Percentiles rank a stretch among this genome's conserved stretches.
Evolutionary conservation across 2,797 vertebrate genomes (phyloP).

Genomic region (Pangasius mekongensis): DNA sequence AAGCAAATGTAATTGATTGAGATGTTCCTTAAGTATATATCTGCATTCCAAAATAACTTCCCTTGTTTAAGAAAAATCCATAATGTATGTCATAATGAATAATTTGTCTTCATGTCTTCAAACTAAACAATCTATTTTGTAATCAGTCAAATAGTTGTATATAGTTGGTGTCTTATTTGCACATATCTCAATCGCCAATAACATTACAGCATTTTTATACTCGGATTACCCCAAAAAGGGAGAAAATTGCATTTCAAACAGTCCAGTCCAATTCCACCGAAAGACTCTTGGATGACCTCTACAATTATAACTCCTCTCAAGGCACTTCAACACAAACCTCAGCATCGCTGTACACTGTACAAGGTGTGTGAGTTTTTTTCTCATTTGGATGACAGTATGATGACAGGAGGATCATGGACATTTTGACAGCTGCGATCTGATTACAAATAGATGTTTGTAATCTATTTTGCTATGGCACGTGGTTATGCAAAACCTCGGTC

Average conservation of each 20-base stretch:
- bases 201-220: background rate
- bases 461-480: background rate
- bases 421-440: background rate
- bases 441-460: background rate
- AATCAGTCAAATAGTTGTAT: background rate
- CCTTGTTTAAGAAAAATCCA: background rate
- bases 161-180: background rate
- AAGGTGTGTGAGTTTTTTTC: background rate
- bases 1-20: too few relatives aligned
- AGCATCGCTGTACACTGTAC: background rate
- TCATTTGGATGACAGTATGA: background rate
- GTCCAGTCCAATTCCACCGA: background rate
- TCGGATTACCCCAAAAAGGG: background rate
- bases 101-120: background rate
- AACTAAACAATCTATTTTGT: background rate
- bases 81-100: background rate
- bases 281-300: background rate
- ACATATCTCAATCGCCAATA: background rate
- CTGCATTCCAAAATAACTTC: background rate
- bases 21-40: background rate
- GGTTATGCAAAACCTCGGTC: background rate
- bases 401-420: background rate
- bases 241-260: background rate
- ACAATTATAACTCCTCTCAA: background rate
- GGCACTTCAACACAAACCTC: background rate